These are phyloP conservation scores for Lochmaea capreae DNA, from an alignment of 2,888 invertebrate species.

Conservation along the genomic window DNA sequence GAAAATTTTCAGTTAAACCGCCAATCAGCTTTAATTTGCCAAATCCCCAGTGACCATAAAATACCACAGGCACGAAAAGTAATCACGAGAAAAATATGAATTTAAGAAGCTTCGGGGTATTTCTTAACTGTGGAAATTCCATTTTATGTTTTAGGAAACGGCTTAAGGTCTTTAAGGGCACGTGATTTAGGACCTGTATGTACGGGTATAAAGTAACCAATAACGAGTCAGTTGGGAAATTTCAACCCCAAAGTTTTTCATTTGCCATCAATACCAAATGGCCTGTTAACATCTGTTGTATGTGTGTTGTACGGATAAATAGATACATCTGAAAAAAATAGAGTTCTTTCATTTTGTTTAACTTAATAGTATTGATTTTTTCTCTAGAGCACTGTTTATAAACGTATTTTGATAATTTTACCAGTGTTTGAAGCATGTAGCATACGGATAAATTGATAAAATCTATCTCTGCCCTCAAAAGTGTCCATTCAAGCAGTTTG, in stretches of 20 bases:
- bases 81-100: slow-evolving; percentile 33
- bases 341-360: not conserved
- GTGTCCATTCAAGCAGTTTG: too few species aligned
- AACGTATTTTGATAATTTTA: too few species aligned
- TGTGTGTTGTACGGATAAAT: slow-evolving; percentile 1
- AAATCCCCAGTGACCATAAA: not conserved
- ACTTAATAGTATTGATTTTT: too few species aligned
- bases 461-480: too few species aligned
- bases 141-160: slow-evolving; percentile 38
- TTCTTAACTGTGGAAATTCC: slow-evolving; percentile 34
- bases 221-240: slow-evolving; percentile 49
- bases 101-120: slow-evolving; percentile 30
- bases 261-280: slow-evolving; percentile 21
- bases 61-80: slow-evolving; percentile 6
- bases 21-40: not conserved
- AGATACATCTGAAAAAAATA: slow-evolving; percentile 6
- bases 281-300: slow-evolving; percentile 29
- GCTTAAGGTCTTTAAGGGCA: slow-evolving; percentile 33
- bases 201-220: slow-evolving; percentile 41
- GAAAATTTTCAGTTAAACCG: not conserved
- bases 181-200: slow-evolving; percentile 45
- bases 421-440: too few species aligned
- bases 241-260: slow-evolving; percentile 43
- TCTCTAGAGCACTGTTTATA: too few species aligned
- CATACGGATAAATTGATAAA: too few species aligned